phyloP scores from a whole-genome alignment of 2,113 vertebrate genomes.

The Planiliza haematocheilus region DNA sequence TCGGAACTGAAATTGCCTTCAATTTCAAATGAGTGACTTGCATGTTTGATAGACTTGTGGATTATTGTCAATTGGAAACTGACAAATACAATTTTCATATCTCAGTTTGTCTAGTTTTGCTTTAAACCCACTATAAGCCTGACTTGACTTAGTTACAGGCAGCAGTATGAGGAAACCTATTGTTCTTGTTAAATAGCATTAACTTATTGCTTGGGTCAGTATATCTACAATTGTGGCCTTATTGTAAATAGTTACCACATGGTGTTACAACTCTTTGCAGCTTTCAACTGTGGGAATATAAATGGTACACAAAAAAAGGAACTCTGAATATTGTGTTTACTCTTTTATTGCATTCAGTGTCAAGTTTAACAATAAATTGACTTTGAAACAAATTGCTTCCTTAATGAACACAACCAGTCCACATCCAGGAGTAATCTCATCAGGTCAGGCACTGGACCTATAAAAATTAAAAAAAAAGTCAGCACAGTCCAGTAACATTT shows the following conservation, averaged over 20 bases:
- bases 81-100: no score
- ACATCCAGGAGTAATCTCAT: background rate
- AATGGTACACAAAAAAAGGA: background rate
- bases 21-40: slow-evolving; percentile 82
- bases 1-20: slow-evolving; percentile 89
- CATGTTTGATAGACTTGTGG: background rate
- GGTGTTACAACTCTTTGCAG: background rate
- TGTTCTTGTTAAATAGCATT: no score
- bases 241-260: slow-evolving; percentile 29
- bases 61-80: background rate
- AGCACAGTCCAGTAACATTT: fast-evolving
- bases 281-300: no score
- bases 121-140: no score
- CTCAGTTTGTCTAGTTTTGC: no score
- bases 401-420: no score
- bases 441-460: slow-evolving; percentile 3
- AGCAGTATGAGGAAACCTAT: no score
- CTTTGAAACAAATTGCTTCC: no score
- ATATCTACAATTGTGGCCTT: slow-evolving; percentile 38
- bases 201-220: no score
- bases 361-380: no score
- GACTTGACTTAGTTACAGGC: no score
- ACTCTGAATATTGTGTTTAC: background rate
- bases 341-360: no score
- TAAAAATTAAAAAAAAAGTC: background rate